phyloP scores from a whole-genome alignment of 1,140 invertebrate species.

The Drosophila mojavensis region DNA sequence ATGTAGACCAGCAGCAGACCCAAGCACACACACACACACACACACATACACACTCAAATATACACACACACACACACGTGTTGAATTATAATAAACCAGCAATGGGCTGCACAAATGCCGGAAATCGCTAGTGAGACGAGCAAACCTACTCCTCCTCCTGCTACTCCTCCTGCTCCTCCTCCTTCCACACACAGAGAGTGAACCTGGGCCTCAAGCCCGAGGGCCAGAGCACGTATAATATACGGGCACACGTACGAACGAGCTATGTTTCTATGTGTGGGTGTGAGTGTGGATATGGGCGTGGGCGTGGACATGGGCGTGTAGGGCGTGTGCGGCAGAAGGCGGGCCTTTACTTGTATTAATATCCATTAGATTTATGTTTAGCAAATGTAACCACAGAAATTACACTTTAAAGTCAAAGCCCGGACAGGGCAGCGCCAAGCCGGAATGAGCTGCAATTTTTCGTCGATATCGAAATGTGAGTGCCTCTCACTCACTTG shows the following conservation, averaged over 20 bases:
- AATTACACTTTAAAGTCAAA: slow-evolving; percentile 77
- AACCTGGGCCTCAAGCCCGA: slow-evolving; percentile 5
- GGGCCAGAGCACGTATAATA: slow-evolving; percentile 67
- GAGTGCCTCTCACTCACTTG: neutral
- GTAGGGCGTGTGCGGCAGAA: neutral
- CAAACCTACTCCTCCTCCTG: neutral
- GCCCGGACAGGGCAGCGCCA: neutral
- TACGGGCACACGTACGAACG: slow-evolving; percentile 68
- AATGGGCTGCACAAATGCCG: slow-evolving; percentile 74
- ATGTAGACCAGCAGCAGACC: slow-evolving; percentile 43
- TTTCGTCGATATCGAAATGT: slow-evolving; percentile 75
- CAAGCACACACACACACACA: slow-evolving; percentile 21
- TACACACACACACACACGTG: slow-evolving; percentile 56
- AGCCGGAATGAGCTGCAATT: slow-evolving; percentile 63
- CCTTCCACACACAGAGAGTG: slow-evolving; percentile 12
- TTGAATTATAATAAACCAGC: slow-evolving; percentile 81
- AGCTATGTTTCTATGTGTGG: neutral
- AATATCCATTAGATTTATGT: slow-evolving; percentile 82
- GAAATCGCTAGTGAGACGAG: slow-evolving; percentile 72
- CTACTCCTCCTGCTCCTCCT: neutral
- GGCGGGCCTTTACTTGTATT: slow-evolving; percentile 67
- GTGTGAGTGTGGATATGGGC: no score
- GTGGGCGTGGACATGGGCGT: no score
- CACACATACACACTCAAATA: slow-evolving; percentile 69
- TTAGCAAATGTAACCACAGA: slow-evolving; percentile 80